Conservation (phyloP, 2,113 vertebrate species). For the Calidris pygmaea region DNA sequence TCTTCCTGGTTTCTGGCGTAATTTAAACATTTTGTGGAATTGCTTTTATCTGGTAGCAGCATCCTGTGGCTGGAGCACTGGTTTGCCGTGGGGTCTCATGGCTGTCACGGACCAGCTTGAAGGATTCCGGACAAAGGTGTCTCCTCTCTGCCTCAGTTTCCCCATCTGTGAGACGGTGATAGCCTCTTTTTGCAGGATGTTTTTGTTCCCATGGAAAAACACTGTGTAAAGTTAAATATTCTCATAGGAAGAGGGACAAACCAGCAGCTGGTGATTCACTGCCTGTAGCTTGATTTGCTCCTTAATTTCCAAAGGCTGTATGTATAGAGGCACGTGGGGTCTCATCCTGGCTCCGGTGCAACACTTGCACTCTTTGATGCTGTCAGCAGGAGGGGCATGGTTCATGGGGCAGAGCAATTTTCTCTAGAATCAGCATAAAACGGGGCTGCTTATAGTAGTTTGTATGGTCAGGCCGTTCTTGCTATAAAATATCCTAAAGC, state of each 20-base stretch:
- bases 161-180: not conserved
- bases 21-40: not conserved
- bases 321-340: not conserved
- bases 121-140: not conserved
- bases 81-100: not conserved
- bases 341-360: not conserved
- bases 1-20: not conserved
- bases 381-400: not conserved
- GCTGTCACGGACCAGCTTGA: not conserved
- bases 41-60: not conserved
- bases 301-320: not conserved
- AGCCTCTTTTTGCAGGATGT: not conserved
- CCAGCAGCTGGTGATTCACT: not conserved
- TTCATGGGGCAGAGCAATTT: rapidly evolving
- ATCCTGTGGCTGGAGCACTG: not conserved
- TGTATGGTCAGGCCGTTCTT: not conserved
- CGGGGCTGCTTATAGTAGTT: not conserved
- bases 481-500: not conserved
- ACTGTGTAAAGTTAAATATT: not conserved
- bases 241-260: not conserved
- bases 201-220: not conserved
- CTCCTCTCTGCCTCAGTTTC: not conserved
- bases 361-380: not conserved
- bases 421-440: not conserved
- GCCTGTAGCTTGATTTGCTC: not conserved